Percentiles rank a stretch among this genome's conserved stretches.
phyloP scores from a whole-genome alignment of 2,888 invertebrate species.

The Protodeltote pygarga region DNA sequence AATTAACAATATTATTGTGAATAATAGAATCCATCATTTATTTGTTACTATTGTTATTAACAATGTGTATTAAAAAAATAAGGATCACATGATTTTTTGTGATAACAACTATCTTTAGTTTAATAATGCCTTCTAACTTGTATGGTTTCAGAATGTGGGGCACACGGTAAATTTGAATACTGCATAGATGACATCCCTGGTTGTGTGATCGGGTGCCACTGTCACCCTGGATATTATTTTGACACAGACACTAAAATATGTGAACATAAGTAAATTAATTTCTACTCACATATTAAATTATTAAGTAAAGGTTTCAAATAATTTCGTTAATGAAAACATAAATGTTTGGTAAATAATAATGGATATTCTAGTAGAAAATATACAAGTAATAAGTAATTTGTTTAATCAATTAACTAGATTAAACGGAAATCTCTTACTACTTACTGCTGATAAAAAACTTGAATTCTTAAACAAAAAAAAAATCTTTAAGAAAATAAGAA shows the following conservation, averaged over 20 bases:
- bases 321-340: neutral
- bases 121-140: neutral
- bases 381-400: too few species aligned
- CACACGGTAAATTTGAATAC: conserved; percentile 79
- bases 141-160: conserved; percentile 71
- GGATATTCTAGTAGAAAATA: too few species aligned
- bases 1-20: too few species aligned
- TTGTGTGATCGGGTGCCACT: conserved; percentile 81
- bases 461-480: too few species aligned
- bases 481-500: too few species aligned
- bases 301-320: neutral
- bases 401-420: too few species aligned
- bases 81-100: neutral
- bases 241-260: conserved; percentile 81
- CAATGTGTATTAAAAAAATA: too few species aligned
- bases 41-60: too few species aligned
- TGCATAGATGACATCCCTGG: conserved; percentile 76
- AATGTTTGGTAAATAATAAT: too few species aligned
- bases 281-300: neutral
- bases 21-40: too few species aligned
- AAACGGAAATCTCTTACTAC: too few species aligned
- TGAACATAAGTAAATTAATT: conserved; percentile 71
- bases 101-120: neutral
- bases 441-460: too few species aligned
- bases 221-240: conserved; percentile 80